A percentile compares a stretch with the other conserved stretches of the same genome.
These are phyloP conservation scores for Brachionus asplanchnoidis DNA, from an alignment of 1,140 invertebrate species.

Conservation along the genomic window DNA sequence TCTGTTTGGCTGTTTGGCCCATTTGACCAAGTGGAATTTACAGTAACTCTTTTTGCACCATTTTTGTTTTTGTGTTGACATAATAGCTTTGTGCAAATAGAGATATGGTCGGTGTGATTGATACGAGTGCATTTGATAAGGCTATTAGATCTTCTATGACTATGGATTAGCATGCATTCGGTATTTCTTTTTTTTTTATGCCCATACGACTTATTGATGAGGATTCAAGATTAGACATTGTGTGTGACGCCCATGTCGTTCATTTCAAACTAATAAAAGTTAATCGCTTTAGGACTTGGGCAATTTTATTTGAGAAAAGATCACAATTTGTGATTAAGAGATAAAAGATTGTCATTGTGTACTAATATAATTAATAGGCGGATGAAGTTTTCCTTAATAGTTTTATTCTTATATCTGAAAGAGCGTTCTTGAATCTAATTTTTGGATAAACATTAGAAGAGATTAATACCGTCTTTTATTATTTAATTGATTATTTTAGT, in stretches of 20 bases:
- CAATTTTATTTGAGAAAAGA: neutral
- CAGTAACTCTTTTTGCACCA: neutral
- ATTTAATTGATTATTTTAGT: too few relatives aligned
- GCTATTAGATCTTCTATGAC: neutral
- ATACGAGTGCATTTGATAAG: neutral
- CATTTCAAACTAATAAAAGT: neutral
- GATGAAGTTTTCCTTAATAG: neutral
- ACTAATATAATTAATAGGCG: neutral
- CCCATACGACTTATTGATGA: neutral
- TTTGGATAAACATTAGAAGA: too few relatives aligned
- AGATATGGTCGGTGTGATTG: neutral
- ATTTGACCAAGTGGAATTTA: neutral
- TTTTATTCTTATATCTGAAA: neutral
- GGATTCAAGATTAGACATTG: neutral
- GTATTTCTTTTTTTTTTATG: neutral
- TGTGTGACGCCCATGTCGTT: neutral
- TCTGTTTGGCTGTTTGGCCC: neutral
- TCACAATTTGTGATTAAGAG: neutral
- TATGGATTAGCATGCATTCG: neutral
- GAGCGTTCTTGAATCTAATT: too few relatives aligned
- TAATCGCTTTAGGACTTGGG: neutral
- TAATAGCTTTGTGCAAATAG: neutral
- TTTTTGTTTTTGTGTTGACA: neutral
- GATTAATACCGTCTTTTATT: too few relatives aligned
- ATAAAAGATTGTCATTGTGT: neutral